A percentile compares a stretch with the other conserved stretches of the same genome.
Conservation (phyloP, 2,797 vertebrate genomes). For the Gastrophryne carolinensis region DNA sequence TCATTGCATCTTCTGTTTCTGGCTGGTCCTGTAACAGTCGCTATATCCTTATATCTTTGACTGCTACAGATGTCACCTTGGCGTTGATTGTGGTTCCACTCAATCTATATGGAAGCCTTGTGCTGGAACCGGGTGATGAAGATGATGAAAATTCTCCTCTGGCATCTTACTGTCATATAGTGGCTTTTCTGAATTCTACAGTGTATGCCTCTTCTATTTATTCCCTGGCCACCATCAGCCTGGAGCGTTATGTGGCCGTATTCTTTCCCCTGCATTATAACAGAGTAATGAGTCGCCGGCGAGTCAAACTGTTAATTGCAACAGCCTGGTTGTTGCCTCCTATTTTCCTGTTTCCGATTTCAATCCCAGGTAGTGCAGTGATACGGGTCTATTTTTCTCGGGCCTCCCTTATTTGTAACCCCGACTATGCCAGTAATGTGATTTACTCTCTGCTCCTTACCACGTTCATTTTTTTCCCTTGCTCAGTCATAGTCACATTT, state of each 20-base stretch:
- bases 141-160: constrained; percentile 56
- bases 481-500: constrained; percentile 76
- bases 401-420: constrained; percentile 81
- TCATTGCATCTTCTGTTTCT: constrained; percentile 77
- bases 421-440: constrained; percentile 76
- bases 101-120: constrained; percentile 75
- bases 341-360: constrained; percentile 70
- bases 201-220: constrained; percentile 82
- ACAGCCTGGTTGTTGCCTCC: constrained; percentile 79
- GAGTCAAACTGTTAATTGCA: constrained; percentile 71
- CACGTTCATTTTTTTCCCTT: constrained; percentile 80
- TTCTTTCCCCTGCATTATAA: constrained; percentile 78
- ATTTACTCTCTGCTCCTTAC: constrained; percentile 73
- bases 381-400: constrained; percentile 80
- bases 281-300: constrained; percentile 68
- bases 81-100: constrained; percentile 79
- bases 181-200: constrained; percentile 77
- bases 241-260: constrained; percentile 78
- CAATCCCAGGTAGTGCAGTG: constrained; percentile 72
- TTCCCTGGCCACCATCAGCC: constrained; percentile 74
- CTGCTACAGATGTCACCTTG: constrained; percentile 76
- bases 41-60: constrained; percentile 77
- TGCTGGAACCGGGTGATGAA: constrained; percentile 68
- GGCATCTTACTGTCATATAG: constrained; percentile 68
- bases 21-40: constrained; percentile 81